Evolutionary conservation across 2,797 vertebrate genomes (phyloP).

Genomic region (Myotis myotis): DNA sequence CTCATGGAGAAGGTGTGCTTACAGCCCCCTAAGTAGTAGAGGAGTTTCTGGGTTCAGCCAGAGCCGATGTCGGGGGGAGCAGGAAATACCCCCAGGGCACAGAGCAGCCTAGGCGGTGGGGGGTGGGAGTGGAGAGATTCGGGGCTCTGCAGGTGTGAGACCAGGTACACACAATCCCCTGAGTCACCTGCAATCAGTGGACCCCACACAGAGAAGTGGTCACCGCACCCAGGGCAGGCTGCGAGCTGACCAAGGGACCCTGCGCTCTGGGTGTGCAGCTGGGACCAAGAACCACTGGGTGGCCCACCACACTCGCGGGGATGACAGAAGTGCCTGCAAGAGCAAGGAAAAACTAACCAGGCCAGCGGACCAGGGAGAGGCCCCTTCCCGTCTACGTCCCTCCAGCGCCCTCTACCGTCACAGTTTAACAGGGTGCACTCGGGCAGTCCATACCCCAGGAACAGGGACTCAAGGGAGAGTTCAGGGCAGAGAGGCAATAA

Average conservation of each 20-base stretch:
- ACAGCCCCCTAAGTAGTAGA: not conserved
- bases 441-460: rapidly evolving
- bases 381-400: not conserved
- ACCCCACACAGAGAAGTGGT: not conserved
- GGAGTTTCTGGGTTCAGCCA: not conserved
- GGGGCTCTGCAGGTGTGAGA: not conserved
- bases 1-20: not conserved
- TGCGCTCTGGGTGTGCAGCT: too few species aligned
- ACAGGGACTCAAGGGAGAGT: rapidly evolving
- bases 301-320: rapidly evolving
- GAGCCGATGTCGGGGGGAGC: not conserved
- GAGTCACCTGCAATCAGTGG: not conserved
- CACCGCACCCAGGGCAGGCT: not conserved
- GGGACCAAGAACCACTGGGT: too few species aligned
- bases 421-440: rapidly evolving
- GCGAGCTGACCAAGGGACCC: not conserved
- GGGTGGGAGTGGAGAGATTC: not conserved
- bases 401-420: slow-evolving; percentile 58
- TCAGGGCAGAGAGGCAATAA: too few species aligned
- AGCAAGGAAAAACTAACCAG: not conserved
- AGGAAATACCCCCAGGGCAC: not conserved
- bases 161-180: not conserved
- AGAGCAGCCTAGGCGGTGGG: not conserved
- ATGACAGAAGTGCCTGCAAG: not conserved
- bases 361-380: rapidly evolving